Evolutionary conservation across 2,113 vertebrate species (phyloP).

Genomic region (Pomatorhinus ruficollis): DNA sequence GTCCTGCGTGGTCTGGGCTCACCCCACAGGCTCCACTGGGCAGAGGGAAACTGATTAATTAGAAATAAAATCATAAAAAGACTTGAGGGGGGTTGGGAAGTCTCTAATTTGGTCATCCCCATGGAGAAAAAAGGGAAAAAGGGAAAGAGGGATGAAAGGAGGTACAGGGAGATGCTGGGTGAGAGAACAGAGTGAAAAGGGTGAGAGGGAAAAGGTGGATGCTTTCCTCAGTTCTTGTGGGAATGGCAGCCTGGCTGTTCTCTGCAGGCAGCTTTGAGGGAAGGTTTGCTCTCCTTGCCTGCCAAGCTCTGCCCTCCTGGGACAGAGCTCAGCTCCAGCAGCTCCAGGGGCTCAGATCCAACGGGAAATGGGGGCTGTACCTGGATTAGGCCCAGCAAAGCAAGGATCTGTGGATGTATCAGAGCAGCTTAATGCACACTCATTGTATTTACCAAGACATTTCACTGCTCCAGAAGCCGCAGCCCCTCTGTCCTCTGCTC

Average conservation of each 20-base stretch:
- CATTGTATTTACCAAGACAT: neutral
- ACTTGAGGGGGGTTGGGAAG: too few relatives aligned
- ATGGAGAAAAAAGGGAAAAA: neutral
- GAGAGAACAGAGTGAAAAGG: neutral
- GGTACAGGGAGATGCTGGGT: neutral
- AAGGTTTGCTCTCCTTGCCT: neutral
- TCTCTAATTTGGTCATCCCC: neutral
- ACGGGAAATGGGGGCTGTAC: neutral
- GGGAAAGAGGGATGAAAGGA: neutral
- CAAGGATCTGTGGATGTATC: too few relatives aligned
- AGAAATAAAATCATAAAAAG: neutral
- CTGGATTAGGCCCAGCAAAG: neutral
- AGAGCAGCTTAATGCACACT: neutral
- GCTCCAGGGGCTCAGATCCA: neutral
- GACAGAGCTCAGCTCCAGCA: neutral
- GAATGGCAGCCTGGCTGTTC: neutral
- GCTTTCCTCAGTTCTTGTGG: neutral
- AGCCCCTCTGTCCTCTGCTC: neutral
- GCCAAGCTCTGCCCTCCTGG: neutral
- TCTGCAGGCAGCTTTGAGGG: neutral
- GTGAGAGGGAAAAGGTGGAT: neutral
- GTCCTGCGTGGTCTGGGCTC: neutral
- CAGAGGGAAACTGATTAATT: neutral
- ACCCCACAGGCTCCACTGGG: neutral
- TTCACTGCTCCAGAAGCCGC: fast-evolving